Conservation (phyloP, 2,888 invertebrate genomes). For the Macaria notata region DNA sequence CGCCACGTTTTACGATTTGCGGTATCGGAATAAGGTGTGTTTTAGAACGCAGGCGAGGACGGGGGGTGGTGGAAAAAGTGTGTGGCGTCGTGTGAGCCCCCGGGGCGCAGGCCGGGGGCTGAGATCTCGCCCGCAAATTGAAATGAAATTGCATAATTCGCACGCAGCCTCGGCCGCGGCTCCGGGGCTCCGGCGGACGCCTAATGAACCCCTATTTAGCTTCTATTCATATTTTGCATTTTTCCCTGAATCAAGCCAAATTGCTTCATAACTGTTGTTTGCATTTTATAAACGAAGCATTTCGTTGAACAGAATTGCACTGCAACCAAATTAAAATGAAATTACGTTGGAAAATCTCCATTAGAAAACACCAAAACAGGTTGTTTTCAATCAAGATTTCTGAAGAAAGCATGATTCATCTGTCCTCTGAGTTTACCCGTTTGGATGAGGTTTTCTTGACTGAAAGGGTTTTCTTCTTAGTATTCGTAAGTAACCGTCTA, state of each 20-base stretch:
- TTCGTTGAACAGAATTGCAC: too few species aligned
- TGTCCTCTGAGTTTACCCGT: too few species aligned
- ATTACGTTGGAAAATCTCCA: too few species aligned
- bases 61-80: conserved; percentile 67
- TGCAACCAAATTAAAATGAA: too few species aligned
- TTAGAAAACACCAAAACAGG: too few species aligned
- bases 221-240: conserved; percentile 36
- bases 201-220: conserved; percentile 68
- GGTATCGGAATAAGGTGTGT: conserved; percentile 52
- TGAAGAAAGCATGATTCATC: too few species aligned
- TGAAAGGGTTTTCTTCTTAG: too few species aligned
- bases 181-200: conserved; percentile 38
- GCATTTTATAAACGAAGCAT: conserved; percentile 1
- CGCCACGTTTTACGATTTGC: conserved; percentile 47
- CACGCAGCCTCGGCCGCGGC: conserved; percentile 33
- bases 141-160: conserved; percentile 79
- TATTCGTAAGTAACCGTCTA: too few species aligned
- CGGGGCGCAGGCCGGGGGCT: conserved; percentile 27
- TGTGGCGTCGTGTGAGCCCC: conserved; percentile 63
- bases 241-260: conserved; percentile 31
- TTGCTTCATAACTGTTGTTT: conserved; percentile 24
- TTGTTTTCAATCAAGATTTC: too few species aligned
- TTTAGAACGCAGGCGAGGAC: conserved; percentile 41
- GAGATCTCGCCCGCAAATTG: conserved; percentile 65
- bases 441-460: too few species aligned